Percentiles rank a stretch among this genome's conserved stretches.
Evolutionary conservation across 1,140 invertebrate species (phyloP).

Genomic region (Drosophila ironensis): DNA sequence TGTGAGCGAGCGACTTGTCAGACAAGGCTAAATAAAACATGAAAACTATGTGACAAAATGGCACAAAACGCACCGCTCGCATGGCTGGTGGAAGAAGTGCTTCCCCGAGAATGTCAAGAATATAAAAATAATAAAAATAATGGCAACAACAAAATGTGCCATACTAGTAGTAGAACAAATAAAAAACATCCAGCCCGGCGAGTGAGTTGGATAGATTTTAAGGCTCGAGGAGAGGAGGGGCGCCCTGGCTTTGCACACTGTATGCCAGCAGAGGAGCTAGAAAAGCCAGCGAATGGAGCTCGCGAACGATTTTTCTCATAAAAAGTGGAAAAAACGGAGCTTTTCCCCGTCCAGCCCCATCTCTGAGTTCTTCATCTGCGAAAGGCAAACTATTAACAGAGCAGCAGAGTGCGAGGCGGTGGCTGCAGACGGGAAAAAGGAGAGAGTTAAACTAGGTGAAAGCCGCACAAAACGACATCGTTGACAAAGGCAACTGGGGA

Average conservation of each 20-base stretch:
- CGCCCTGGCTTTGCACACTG: neutral
- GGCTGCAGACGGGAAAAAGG: neutral
- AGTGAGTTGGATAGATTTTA: slow-evolving; percentile 1
- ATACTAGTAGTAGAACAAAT: slow-evolving; percentile 47
- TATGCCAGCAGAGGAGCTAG: neutral
- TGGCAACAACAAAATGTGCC: slow-evolving; percentile 71
- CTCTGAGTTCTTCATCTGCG: neutral
- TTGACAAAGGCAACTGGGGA: slow-evolving; percentile 42
- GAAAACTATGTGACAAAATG: slow-evolving; percentile 76
- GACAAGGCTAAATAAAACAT: slow-evolving; percentile 70
- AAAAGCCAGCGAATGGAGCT: slow-evolving; percentile 18
- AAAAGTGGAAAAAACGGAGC: slow-evolving; percentile 17
- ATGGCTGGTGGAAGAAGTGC: neutral
- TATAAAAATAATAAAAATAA: slow-evolving; percentile 77
- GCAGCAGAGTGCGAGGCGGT: slow-evolving; percentile 4
- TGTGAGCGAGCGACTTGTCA: slow-evolving; percentile 17
- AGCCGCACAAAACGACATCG: slow-evolving; percentile 56
- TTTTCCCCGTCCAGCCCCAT: neutral
- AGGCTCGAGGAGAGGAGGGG: neutral
- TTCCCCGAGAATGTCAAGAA: slow-evolving; percentile 62
- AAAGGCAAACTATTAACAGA: slow-evolving; percentile 48
- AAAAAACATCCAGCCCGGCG: slow-evolving; percentile 42
- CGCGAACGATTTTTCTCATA: slow-evolving; percentile 28
- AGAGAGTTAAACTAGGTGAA: slow-evolving; percentile 58
- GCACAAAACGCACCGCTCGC: slow-evolving; percentile 39